Percentiles rank a stretch among this genome's conserved stretches.
phyloP scores from a whole-genome alignment of 2,888 invertebrate species.

The Mesorhabditis spiculigera region DNA sequence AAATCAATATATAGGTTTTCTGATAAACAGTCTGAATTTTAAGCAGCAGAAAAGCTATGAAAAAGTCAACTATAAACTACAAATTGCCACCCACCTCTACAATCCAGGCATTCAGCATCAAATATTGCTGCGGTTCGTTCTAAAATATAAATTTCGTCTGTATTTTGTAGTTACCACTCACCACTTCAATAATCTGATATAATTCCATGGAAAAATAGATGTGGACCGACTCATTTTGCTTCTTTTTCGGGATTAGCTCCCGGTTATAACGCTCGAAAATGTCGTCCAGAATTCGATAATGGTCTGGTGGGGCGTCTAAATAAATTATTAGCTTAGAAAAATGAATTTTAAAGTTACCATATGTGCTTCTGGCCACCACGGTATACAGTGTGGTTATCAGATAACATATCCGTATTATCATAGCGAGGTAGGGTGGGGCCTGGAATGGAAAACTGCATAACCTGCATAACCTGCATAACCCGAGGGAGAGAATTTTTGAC shows the following conservation, averaged over 20 bases:
- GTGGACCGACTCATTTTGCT: constrained; percentile 36
- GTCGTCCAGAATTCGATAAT: constrained; percentile 31
- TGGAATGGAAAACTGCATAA: too few relatives aligned
- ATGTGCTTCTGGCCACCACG: too few relatives aligned
- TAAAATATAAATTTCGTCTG: constrained; percentile 22
- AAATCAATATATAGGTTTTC: constrained; percentile 10
- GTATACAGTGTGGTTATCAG: too few relatives aligned
- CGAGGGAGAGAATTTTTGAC: too few relatives aligned
- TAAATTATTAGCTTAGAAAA: background rate
- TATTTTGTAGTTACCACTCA: constrained; percentile 20
- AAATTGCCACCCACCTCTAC: constrained; percentile 39
- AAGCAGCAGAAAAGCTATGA: background rate
- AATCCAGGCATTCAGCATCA: constrained; percentile 56
- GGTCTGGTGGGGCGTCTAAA: constrained; percentile 17
- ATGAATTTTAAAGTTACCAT: too few relatives aligned
- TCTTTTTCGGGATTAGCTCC: constrained; percentile 15
- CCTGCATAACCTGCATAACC: too few relatives aligned
- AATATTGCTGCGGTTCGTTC: constrained; percentile 56
- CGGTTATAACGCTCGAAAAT: constrained; percentile 27
- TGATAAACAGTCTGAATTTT: background rate
- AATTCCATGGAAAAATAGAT: constrained; percentile 55
- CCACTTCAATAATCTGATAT: constrained; percentile 55
- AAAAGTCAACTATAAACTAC: background rate
- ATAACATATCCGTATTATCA: too few relatives aligned
- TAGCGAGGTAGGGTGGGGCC: too few relatives aligned